Base-by-base conservation (phyloP, 1,140 invertebrate species). In the Zaprionus vittiger region DNA sequence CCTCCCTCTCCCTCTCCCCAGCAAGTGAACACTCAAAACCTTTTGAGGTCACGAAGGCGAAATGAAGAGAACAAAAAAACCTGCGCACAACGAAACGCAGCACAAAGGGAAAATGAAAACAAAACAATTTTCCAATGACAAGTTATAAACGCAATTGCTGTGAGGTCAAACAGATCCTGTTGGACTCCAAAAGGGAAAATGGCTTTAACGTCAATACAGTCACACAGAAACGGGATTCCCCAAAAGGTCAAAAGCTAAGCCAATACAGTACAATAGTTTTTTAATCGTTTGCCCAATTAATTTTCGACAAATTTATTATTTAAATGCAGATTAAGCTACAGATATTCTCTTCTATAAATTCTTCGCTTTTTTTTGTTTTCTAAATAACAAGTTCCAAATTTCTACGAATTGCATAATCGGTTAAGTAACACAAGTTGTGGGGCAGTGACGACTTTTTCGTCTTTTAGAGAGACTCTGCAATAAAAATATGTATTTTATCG, bases 11-110 rank as follows among this genome's bases (percentile, higher is more conserved):
- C 41, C 7, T 7, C 9, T 34, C n/a, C 5, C 2, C 41, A 7
- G 15, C 5, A 12, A 24, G 17, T n/a, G 14, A 59, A 34, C 26
- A 57, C 31, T 59, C 28, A 37, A 34, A 59, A 59, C 11, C 28
- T 59, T 59, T 59, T 57, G 55, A 67, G 65, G 65, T 37, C 65
- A 41, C 17, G 34, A 31, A 64, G 62, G 17, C 20, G 47, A 26
- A 63, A 37, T 64, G 31, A 56, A 56, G 24, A 22, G 22, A 20
- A 44, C 52, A 57, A 66, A 55, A 55, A 64, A 34, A 2, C 1
- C 0, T 20, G 20, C 31, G 2, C 20, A 7, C 20, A 41, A 28
- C 44, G 47, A 54, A 24, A 41, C 15, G 15, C 17, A 56, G 41
- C 60, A 49, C 41, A 9, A 63, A 63, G 28, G 7, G 7, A 37